These are phyloP conservation scores for Blera fallax DNA, from an alignment of 2,888 invertebrate species.

Conservation along the genomic window DNA sequence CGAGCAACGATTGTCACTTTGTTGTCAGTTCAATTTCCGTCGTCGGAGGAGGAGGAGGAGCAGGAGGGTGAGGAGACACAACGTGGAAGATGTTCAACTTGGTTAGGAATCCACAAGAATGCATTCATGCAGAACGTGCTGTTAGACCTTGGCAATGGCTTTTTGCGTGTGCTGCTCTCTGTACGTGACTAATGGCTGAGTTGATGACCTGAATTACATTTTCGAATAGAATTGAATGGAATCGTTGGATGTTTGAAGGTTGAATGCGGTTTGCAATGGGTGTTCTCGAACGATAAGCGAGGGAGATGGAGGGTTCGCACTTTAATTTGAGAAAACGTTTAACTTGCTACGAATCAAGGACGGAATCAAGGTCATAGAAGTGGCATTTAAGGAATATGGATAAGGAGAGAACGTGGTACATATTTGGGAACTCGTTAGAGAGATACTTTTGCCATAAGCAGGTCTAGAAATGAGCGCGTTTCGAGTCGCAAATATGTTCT, in stretches of 20 bases:
- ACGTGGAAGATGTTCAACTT: constrained; percentile 44
- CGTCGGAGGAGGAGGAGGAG: neutral
- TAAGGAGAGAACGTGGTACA: too few species aligned
- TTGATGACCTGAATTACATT: constrained; percentile 47
- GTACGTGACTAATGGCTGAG: constrained; percentile 66
- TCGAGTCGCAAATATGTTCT: too few species aligned
- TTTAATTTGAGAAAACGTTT: neutral
- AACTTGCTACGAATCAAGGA: neutral
- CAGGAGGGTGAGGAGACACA: too few species aligned
- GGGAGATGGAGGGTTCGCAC: neutral
- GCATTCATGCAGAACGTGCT: constrained; percentile 63
- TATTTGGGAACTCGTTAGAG: too few species aligned
- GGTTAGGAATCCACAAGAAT: constrained; percentile 33
- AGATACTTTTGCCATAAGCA: too few species aligned
- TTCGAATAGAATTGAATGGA: constrained; percentile 11
- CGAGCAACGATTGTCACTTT: constrained; percentile 51
- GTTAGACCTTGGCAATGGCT: constrained; percentile 61
- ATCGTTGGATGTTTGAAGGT: constrained; percentile 21
- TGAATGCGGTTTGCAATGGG: constrained; percentile 13
- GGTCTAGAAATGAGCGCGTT: too few species aligned
- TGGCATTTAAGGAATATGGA: neutral
- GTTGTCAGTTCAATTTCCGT: neutral
- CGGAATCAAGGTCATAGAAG: neutral
- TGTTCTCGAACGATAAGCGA: neutral
- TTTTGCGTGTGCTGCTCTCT: constrained; percentile 45